Evolutionary conservation across 2,113 vertebrate species (phyloP).

Genomic region (Zapornia atra): DNA sequence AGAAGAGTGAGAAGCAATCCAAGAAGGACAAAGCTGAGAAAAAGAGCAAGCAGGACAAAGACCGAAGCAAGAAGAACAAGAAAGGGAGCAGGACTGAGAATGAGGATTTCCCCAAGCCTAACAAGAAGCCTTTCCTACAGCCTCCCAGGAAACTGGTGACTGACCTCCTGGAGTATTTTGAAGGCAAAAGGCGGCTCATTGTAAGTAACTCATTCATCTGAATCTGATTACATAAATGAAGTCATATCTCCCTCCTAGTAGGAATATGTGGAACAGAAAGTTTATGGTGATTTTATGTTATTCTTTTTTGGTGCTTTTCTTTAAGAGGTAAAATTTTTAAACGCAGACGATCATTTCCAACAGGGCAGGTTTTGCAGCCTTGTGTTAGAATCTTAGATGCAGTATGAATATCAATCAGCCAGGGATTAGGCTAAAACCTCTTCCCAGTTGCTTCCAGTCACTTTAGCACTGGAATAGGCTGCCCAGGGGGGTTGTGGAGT

Average conservation of each 20-base stretch:
- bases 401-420: neutral
- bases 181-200: constrained; percentile 90
- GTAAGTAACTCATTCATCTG: constrained; percentile 80
- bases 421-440: neutral
- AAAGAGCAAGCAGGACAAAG: constrained; percentile 83
- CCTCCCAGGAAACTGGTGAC: constrained; percentile 76
- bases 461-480: too few relatives aligned
- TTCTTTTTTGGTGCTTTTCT: neutral
- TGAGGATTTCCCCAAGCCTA: constrained; percentile 81
- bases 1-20: constrained; percentile 80
- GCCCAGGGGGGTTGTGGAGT: too few relatives aligned
- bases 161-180: constrained; percentile 90
- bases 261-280: neutral
- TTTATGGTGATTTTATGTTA: neutral
- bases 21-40: constrained; percentile 87
- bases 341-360: neutral
- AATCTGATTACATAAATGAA: neutral
- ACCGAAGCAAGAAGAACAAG: constrained; percentile 87
- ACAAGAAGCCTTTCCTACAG: constrained; percentile 75
- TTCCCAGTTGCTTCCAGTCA: neutral
- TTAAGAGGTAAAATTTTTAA: neutral
- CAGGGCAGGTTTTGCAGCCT: neutral
- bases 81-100: constrained; percentile 81
- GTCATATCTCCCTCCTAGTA: neutral
- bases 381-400: neutral